A percentile compares a stretch with the other conserved stretches of the same genome.
These are phyloP conservation scores for Microctenopoma lineatum DNA, from an alignment of 2,797 vertebrate species.

Conservation along the genomic window DNA sequence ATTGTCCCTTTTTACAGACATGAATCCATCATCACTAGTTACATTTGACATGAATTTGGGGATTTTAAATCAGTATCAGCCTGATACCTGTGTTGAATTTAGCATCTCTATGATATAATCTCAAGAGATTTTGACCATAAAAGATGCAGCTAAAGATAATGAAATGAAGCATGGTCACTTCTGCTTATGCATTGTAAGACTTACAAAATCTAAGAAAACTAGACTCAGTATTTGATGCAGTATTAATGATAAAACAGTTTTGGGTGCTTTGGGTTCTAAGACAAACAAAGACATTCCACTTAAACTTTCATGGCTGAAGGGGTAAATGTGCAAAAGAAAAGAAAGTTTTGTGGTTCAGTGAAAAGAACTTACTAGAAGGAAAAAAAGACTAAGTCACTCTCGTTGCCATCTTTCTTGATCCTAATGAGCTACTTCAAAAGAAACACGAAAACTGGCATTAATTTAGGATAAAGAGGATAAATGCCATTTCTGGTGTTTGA, in stretches of 20 bases:
- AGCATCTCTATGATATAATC: neutral
- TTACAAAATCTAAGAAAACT: neutral
- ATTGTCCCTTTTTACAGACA: neutral
- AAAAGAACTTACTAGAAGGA: conserved; percentile 48
- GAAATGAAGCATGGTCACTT: conserved; percentile 1
- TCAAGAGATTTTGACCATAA: neutral
- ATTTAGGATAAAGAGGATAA: conserved; percentile 66
- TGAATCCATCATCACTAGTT: neutral
- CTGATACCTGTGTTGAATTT: neutral
- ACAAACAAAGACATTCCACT: conserved; percentile 45
- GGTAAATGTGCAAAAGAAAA: conserved; percentile 48
- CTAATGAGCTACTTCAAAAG: conserved; percentile 69
- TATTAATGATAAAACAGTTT: conserved; percentile 38
- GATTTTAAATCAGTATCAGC: neutral
- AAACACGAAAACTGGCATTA: conserved; percentile 64
- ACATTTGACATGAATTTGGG: conserved; percentile 18
- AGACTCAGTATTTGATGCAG: neutral
- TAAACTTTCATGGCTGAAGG: conserved; percentile 43
- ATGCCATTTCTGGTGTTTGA: conserved; percentile 67
- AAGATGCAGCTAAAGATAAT: neutral
- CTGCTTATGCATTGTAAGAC: conserved; percentile 9
- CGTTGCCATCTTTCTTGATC: conserved; percentile 57
- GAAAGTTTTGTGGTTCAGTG: conserved; percentile 39
- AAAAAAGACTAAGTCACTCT: conserved; percentile 42
- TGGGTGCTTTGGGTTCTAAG: conserved; percentile 5